Evolutionary conservation across 2,888 invertebrate species (phyloP), one percentile per base, ranked within the genome.

Genomic region (Oscheius sp.): DNA sequence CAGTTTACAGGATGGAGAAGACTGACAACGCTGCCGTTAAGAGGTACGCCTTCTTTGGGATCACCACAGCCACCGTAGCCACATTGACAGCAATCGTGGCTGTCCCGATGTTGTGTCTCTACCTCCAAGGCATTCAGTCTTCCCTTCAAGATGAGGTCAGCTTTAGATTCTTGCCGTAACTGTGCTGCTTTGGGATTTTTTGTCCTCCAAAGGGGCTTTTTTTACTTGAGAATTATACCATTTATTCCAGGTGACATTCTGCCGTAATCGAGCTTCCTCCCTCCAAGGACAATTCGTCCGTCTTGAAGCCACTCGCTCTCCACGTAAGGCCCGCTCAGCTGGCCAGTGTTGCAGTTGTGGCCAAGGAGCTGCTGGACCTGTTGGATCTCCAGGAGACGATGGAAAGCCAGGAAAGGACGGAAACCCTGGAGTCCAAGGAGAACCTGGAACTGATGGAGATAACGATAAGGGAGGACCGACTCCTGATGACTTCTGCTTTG

Each of bases 101-200:
- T 31, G 78, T 78, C 50, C 78, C 78, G 63, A 78, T 78, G 78
- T 73, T 78, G 48, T 78, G 78, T 52, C 67, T 78, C 20, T 78
- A 76, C 69, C 76, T 78, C 46, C 82, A 82, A 70, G 77, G 77
- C n/a, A 78, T 82, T 8, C 81, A 81, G 61, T 79, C 81, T 27
- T 71, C 78, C 42, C 75, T 82, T 66, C 76, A 80, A 63, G 78
- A 81, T 61, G 82, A 82, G 71, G 74, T 82, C 69, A 3, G 17
- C 6, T 46, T 17, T 37, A 8, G 15, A 37, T 15, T 8, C n/a
- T n/a, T n/a, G n/a, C n/a, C n/a, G n/a, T n/a, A n/a, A n/a, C n/a
- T n/a, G n/a, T n/a, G n/a, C n/a, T n/a, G n/a, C n/a, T n/a, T n/a
- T n/a, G n/a, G n/a, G n/a, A n/a, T n/a, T n/a, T n/a, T n/a, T n/a